These are phyloP conservation scores for Norana najaformis DNA, from an alignment of 2,888 invertebrate genomes.

Conservation along the genomic window DNA sequence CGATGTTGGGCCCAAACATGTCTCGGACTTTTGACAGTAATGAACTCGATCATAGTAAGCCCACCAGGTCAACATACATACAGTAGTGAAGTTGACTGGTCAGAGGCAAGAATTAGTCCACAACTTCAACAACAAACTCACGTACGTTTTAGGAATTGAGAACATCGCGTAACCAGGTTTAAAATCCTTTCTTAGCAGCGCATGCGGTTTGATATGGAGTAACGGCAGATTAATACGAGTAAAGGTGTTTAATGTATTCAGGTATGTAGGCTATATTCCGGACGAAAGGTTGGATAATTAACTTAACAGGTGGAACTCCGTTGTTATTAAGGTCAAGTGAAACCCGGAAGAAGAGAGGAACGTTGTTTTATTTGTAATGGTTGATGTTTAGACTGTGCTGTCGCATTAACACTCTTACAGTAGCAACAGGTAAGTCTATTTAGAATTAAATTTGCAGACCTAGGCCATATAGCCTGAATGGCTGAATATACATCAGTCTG, in stretches of 20 bases:
- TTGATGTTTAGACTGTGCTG: neutral
- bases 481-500: neutral
- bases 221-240: too few species aligned
- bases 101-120: neutral
- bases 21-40: neutral
- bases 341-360: neutral
- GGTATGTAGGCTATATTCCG: too few species aligned
- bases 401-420: neutral
- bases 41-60: neutral
- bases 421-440: neutral
- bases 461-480: neutral
- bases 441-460: neutral
- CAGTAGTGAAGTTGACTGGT: neutral
- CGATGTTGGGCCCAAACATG: neutral
- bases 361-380: neutral
- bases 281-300: neutral
- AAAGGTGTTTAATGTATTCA: too few species aligned
- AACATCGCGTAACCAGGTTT: too few species aligned
- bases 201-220: too few species aligned
- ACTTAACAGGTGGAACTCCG: neutral
- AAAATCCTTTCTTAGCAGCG: too few species aligned
- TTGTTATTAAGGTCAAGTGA: neutral
- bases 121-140: too few species aligned
- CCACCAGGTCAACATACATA: neutral
- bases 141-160: too few species aligned